phyloP scores from a whole-genome alignment of 2,113 vertebrate species.

The Coturnix japonica region DNA sequence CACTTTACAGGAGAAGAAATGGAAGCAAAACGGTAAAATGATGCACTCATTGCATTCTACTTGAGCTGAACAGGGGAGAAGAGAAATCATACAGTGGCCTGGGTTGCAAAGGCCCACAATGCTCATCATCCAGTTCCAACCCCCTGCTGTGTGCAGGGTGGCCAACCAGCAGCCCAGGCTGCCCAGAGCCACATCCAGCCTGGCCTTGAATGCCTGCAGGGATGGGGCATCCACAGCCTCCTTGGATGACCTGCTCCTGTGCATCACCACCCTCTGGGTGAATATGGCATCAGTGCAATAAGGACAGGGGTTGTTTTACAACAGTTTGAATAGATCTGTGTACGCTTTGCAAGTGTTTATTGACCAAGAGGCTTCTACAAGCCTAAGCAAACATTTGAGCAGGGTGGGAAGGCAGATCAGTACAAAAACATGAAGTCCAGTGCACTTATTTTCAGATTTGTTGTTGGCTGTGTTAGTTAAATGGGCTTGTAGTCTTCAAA shows the following conservation, averaged over 20 bases:
- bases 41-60: neutral
- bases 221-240: no score
- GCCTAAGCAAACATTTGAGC: neutral
- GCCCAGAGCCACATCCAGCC: no score
- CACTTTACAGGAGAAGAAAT: neutral
- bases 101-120: no score
- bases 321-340: neutral
- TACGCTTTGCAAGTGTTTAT: neutral
- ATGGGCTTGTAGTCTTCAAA: neutral
- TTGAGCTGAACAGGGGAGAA: rapidly evolving
- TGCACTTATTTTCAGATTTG: neutral
- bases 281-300: neutral
- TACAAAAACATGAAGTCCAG: neutral
- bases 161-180: no score
- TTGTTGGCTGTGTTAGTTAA: neutral
- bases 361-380: neutral
- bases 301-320: neutral
- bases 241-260: no score
- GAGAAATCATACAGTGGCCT: no score
- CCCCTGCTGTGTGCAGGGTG: no score
- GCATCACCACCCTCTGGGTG: no score
- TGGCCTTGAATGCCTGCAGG: no score
- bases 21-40: neutral
- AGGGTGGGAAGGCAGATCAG: neutral
- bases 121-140: no score